Conservation (phyloP, 2,797 vertebrate species). For the Takifugu ocellatus region DNA sequence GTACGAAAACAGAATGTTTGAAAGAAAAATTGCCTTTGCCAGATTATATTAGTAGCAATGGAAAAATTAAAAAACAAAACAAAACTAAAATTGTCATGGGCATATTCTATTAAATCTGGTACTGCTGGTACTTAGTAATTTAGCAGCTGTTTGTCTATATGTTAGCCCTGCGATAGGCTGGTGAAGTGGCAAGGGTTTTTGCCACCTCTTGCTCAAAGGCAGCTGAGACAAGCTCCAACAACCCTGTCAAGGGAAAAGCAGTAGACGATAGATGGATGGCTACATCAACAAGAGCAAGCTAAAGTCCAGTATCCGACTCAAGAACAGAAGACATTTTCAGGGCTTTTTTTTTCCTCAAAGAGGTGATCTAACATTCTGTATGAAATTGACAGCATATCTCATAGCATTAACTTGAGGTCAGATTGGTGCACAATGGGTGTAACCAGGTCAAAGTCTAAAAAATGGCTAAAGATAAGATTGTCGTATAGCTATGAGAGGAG, state of each 20-base stretch:
- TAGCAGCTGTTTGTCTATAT: no score
- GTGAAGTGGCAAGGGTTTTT: no score
- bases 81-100: no score
- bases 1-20: conserved; percentile 6
- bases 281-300: no score
- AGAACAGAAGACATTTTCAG: neutral
- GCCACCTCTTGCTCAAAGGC: no score
- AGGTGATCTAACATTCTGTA: neutral
- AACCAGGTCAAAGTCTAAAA: conserved; percentile 48
- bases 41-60: neutral
- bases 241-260: no score
- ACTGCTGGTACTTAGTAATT: no score
- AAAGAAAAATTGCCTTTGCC: neutral
- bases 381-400: conserved; percentile 9
- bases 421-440: conserved; percentile 4
- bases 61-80: no score
- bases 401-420: conserved; percentile 7
- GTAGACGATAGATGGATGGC: no score
- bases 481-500: conserved; percentile 53
- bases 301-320: neutral
- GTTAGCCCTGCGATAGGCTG: no score
- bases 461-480: conserved; percentile 45
- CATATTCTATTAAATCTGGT: no score
- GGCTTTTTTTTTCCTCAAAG: neutral
- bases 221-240: no score